Evolutionary conservation across 2,113 vertebrate species (phyloP).

Genomic region (Xerus inauris): DNA sequence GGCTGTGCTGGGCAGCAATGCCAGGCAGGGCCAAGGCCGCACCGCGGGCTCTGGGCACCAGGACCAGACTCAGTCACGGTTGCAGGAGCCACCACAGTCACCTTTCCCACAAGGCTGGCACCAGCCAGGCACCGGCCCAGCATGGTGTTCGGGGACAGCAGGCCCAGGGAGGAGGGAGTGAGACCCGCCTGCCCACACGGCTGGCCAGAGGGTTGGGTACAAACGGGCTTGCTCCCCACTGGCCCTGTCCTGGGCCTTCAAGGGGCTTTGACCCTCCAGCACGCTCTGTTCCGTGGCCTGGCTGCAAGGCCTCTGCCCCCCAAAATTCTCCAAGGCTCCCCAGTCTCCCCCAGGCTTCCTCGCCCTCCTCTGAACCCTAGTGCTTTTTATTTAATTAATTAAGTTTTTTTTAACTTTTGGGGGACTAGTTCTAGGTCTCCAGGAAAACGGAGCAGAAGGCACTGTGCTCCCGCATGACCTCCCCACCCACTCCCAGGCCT

Average conservation of each 20-base stretch:
- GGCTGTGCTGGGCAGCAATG: accelerated
- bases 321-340: not conserved
- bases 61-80: not conserved
- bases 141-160: not conserved
- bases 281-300: accelerated
- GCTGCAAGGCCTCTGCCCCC: not conserved
- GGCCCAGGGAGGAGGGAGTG: no score
- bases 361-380: not conserved
- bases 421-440: not conserved
- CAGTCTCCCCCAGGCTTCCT: not conserved
- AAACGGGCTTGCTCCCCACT: no score
- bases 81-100: not conserved
- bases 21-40: not conserved
- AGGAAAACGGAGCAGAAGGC: not conserved
- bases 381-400: not conserved
- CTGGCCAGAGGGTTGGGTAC: no score
- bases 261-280: not conserved
- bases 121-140: not conserved
- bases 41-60: not conserved
- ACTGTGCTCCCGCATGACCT: not conserved
- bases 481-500: not conserved
- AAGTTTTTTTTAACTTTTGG: not conserved
- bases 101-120: no score
- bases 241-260: not conserved
- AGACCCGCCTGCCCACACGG: no score